Conservation (phyloP, 2,797 vertebrate species). For the Avahi laniger region DNA sequence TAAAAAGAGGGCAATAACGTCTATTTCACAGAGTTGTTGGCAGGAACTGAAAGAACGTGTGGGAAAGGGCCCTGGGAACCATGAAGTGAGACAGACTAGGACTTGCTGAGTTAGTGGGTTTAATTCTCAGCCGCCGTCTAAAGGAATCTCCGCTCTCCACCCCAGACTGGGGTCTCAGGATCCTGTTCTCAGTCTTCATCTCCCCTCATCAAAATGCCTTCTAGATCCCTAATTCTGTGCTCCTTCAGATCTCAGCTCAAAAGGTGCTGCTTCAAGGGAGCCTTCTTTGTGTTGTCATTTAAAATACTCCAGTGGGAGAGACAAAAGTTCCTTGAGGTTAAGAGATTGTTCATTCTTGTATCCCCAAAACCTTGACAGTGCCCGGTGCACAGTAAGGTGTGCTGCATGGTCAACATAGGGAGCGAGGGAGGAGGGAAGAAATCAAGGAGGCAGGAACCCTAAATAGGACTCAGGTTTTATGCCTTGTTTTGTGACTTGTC, state of each 20-base stretch:
- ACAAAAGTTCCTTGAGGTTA: neutral
- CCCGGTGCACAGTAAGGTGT: neutral
- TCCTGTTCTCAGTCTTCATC: neutral
- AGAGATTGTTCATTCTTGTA: neutral
- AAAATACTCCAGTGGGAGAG: neutral
- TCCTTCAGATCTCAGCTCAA: neutral
- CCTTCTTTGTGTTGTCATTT: neutral
- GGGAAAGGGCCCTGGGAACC: conserved; percentile 58
- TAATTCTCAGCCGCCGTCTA: neutral
- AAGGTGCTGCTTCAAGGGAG: neutral
- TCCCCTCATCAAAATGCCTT: neutral
- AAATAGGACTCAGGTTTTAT: neutral
- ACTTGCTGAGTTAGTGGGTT: conserved; percentile 12
- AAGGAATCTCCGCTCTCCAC: neutral
- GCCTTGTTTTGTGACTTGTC: neutral
- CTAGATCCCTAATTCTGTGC: neutral
- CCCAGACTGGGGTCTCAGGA: neutral
- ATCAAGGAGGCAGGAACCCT: neutral
- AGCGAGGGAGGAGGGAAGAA: neutral
- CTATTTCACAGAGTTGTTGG: conserved; percentile 35
- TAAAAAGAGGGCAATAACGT: conserved; percentile 39
- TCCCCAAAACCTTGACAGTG: neutral
- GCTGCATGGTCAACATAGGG: accelerated
- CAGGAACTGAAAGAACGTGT: conserved; percentile 64
- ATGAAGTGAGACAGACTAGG: conserved; percentile 11